Evolutionary conservation across 1,140 invertebrate genomes (phyloP).

Genomic region (Cotesia vestalis): DNA sequence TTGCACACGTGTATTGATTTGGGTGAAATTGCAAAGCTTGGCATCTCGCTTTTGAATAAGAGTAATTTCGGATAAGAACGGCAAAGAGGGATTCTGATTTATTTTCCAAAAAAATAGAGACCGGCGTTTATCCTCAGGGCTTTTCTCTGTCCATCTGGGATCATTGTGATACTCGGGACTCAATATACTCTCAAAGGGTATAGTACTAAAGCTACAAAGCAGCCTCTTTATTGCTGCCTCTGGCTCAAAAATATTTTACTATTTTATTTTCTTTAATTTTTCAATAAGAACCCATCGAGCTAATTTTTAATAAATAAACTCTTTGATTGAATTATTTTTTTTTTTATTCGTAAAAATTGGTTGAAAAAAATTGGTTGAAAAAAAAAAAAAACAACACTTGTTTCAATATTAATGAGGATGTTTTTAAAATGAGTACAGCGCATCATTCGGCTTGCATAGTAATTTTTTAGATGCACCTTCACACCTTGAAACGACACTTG

Average conservation of each 20-base stretch:
- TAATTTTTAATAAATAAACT: no score
- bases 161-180: neutral
- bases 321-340: no score
- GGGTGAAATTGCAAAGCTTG: no score
- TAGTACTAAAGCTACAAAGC: neutral
- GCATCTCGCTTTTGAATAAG: neutral
- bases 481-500: neutral
- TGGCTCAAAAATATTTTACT: no score
- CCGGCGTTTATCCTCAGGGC: neutral
- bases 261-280: no score
- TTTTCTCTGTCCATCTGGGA: neutral
- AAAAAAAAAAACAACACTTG: no score
- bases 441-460: neutral
- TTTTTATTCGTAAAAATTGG: no score
- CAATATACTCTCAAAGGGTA: no score
- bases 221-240: neutral
- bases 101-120: neutral
- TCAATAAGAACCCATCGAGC: no score
- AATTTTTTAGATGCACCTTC: constrained; percentile 8
- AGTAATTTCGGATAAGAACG: neutral
- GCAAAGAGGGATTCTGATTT: neutral
- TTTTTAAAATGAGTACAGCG: neutral
- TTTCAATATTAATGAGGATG: neutral
- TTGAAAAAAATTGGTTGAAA: no score
- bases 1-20: no score